Percentiles rank a stretch among this genome's conserved stretches.
phyloP scores from a whole-genome alignment of 2,797 vertebrate species.

The Aselliscus stoliczkanus region DNA sequence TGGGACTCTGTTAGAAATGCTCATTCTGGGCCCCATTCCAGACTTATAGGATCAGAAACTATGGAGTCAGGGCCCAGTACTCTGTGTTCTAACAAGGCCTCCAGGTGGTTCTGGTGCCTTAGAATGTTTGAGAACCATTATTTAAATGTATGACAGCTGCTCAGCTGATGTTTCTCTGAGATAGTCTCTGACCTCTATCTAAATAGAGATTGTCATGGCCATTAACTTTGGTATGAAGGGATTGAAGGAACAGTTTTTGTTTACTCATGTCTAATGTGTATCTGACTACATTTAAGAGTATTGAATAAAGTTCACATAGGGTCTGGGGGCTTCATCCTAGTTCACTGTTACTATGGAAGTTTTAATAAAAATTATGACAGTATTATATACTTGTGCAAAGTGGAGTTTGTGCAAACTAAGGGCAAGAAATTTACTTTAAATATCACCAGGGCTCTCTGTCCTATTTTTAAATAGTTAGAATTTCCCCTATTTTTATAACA shows the following conservation, averaged over 20 bases:
- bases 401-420: background rate
- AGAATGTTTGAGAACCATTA: background rate
- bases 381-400: background rate
- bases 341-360: background rate
- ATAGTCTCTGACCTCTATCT: background rate
- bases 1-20: background rate
- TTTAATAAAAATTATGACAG: slow-evolving; percentile 29
- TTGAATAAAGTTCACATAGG: background rate
- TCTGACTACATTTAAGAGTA: background rate
- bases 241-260: background rate
- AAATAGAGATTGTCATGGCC: background rate
- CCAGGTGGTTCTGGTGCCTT: background rate
- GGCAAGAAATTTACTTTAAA: background rate
- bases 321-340: background rate
- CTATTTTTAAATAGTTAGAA: slow-evolving; percentile 5
- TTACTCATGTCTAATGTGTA: background rate
- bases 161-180: background rate
- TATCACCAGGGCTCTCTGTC: background rate
- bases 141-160: background rate
- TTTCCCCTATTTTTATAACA: slow-evolving; percentile 1
- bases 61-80: background rate
- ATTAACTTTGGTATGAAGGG: background rate
- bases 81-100: background rate
- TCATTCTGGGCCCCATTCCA: background rate
- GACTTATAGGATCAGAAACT: background rate